phyloP scores from a whole-genome alignment of 2,888 invertebrate species.

The Hydrotaea diabolus region DNA sequence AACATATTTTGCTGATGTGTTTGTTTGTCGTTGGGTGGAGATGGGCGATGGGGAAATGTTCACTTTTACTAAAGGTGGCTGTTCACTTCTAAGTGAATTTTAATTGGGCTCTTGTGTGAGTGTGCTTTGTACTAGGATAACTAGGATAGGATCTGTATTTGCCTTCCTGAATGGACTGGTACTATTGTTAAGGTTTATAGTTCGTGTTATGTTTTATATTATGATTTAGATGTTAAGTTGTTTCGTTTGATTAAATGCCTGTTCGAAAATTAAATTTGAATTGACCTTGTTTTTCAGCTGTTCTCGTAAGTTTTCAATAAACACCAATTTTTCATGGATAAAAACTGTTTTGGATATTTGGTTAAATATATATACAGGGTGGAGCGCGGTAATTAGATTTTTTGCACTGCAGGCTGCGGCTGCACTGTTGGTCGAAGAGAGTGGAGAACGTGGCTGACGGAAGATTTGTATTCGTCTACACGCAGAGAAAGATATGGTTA shows the following conservation, averaged over 20 bases:
- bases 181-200: background rate
- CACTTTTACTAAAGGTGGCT: background rate
- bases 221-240: background rate
- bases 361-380: too few species aligned
- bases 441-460: too few species aligned
- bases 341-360: too few species aligned
- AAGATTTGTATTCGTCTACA: too few species aligned
- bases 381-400: too few species aligned
- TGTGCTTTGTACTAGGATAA: background rate
- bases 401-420: too few species aligned
- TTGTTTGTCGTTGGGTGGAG: background rate
- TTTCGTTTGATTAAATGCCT: background rate
- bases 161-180: too few species aligned
- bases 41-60: background rate
- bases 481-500: too few species aligned
- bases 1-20: background rate
- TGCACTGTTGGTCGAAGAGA: too few species aligned
- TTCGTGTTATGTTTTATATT: background rate
- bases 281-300: background rate
- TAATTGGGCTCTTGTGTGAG: slow-evolving; percentile 4
- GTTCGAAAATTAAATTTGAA: background rate
- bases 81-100: slow-evolving; percentile 18
- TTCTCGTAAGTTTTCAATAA: background rate
- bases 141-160: too few species aligned
- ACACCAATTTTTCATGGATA: too few species aligned